phyloP scores from a whole-genome alignment of 1,140 invertebrate genomes.

The Dysdera silvatica region DNA sequence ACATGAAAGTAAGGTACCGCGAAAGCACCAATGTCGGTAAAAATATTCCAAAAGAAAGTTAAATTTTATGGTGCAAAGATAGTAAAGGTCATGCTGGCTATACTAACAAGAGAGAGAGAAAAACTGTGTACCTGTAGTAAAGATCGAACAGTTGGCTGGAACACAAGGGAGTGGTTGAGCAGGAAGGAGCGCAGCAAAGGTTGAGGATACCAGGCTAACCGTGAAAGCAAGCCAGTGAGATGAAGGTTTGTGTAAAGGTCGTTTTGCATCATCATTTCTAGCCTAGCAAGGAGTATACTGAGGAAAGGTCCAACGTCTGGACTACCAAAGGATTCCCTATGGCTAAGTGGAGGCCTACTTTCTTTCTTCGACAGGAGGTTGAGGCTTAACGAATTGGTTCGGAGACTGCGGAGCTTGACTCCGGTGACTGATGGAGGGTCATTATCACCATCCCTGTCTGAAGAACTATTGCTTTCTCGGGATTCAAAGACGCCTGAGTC shows the following conservation, averaged over 20 bases:
- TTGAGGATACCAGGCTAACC: conserved; percentile 77
- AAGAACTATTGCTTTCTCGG: conserved; percentile 17
- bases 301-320: conserved; percentile 65
- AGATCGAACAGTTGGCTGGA: conserved; percentile 82
- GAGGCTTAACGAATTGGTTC: conserved; percentile 1
- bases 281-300: conserved; percentile 66
- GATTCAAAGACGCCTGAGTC: conserved; percentile 26
- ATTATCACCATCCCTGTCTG: conserved; percentile 18
- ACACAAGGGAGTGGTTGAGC: conserved; percentile 72
- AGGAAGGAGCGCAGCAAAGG: conserved; percentile 77
- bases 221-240: conserved; percentile 75
- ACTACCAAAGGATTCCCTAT: conserved; percentile 35
- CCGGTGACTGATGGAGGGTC: neutral
- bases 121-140: conserved; percentile 43
- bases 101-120: neutral
- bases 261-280: conserved; percentile 76
- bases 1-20: too few relatives aligned
- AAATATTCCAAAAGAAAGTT: too few relatives aligned
- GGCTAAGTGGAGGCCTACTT: conserved; percentile 38
- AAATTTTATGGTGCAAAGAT: too few relatives aligned
- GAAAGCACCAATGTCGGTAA: too few relatives aligned
- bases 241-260: conserved; percentile 79
- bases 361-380: conserved; percentile 15
- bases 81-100: too few relatives aligned
- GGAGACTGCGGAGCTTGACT: conserved; percentile 22